These are phyloP conservation scores for Spinus pinus DNA, from an alignment of 2,797 vertebrate genomes.

Conservation along the genomic window DNA sequence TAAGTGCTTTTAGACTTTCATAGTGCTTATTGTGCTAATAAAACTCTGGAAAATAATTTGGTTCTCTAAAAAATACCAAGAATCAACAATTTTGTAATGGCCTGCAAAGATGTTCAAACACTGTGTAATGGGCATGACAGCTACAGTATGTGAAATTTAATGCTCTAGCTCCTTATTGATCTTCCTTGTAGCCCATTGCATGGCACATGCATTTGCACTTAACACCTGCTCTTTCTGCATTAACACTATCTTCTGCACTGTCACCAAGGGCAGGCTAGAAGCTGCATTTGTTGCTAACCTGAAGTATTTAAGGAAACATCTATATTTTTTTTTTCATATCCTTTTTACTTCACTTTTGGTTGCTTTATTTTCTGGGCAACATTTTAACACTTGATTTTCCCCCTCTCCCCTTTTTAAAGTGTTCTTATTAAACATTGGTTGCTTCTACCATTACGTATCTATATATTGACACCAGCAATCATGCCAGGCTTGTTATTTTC, in stretches of 20 bases:
- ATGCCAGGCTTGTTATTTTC: not conserved
- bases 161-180: conserved; percentile 83
- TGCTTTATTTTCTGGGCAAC: not conserved
- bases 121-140: conserved; percentile 72
- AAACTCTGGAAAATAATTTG: conserved; percentile 30
- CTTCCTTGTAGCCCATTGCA: conserved; percentile 55
- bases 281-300: not conserved
- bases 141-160: conserved; percentile 80
- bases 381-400: not conserved
- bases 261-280: conserved; percentile 67
- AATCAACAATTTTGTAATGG: conserved; percentile 49
- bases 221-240: conserved; percentile 75
- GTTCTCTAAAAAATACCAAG: conserved; percentile 39
- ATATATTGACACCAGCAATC: not conserved
- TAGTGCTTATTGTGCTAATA: not conserved
- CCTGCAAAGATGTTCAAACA: conserved; percentile 27
- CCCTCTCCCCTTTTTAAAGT: not conserved
- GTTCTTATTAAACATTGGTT: not conserved
- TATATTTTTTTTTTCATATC: not conserved
- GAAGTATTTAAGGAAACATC: not conserved
- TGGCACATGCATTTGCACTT: conserved; percentile 65
- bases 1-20: not conserved
- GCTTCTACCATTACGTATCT: not conserved
- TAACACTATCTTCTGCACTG: conserved; percentile 76
- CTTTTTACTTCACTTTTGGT: not conserved